A percentile compares a stretch with the other conserved stretches of the same genome.
phyloP scores from a whole-genome alignment of 2,797 vertebrate genomes.

The Gadopsis marmoratus region DNA sequence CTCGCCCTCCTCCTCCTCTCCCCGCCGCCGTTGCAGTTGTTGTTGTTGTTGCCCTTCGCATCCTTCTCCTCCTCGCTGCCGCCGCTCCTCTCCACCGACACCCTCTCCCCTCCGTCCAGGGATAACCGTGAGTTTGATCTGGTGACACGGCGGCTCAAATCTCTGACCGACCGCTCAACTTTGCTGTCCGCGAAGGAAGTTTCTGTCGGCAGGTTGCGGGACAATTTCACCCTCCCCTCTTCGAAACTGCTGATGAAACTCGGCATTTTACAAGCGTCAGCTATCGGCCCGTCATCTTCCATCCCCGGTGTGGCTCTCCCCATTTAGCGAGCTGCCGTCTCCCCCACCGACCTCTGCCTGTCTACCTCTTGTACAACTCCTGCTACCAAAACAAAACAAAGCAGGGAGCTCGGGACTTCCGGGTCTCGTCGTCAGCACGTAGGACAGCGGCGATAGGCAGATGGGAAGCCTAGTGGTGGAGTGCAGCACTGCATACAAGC shows the following conservation, averaged over 20 bases:
- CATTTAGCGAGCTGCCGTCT: slow-evolving; percentile 62
- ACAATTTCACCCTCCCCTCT: slow-evolving; percentile 71
- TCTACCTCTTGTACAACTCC: slow-evolving; percentile 60
- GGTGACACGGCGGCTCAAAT: slow-evolving; percentile 68
- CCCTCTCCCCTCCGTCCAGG: slow-evolving; percentile 52
- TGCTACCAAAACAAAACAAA: slow-evolving; percentile 83
- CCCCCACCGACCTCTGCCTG: slow-evolving; percentile 37
- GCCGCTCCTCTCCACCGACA: slow-evolving; percentile 43
- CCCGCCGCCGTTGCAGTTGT: slow-evolving; percentile 72
- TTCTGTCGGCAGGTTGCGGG: slow-evolving; percentile 66
- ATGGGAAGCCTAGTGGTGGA: slow-evolving; percentile 50
- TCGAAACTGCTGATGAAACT: slow-evolving; percentile 77
- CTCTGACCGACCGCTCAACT: slow-evolving; percentile 74
- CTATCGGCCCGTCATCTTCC: slow-evolving; percentile 81
- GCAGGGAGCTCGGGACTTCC: slow-evolving; percentile 79
- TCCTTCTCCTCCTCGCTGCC: slow-evolving; percentile 49
- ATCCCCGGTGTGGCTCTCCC: slow-evolving; percentile 78
- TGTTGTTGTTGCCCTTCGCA: slow-evolving; percentile 77
- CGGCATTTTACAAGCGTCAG: slow-evolving; percentile 76
- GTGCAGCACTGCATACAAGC: not conserved
- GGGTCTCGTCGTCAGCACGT: slow-evolving; percentile 69
- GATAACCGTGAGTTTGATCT: slow-evolving; percentile 57
- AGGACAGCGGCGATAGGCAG: slow-evolving; percentile 59
- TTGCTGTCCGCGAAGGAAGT: slow-evolving; percentile 68
- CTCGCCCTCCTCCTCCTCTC: slow-evolving; percentile 69